phyloP scores from a whole-genome alignment of 2,113 vertebrate species.

The Pycnonotus jocosus region DNA sequence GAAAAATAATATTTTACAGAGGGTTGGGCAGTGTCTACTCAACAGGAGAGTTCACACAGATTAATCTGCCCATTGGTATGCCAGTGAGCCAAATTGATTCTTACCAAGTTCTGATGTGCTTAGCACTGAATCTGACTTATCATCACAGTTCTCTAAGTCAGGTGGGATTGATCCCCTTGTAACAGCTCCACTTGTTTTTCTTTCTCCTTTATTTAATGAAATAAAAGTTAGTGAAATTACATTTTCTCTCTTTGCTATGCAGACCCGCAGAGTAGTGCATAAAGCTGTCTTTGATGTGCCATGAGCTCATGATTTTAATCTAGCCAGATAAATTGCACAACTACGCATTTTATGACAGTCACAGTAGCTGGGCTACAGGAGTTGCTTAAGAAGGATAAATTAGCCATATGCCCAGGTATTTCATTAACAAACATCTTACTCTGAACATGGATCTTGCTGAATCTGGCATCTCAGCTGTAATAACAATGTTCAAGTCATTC shows the following conservation, averaged over 20 bases:
- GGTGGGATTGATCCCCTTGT: background rate
- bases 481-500: background rate
- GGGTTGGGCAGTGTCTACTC: background rate
- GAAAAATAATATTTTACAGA: background rate
- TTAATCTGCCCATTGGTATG: background rate
- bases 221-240: background rate
- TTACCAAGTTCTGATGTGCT: background rate
- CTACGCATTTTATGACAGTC: conserved; percentile 24
- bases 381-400: background rate
- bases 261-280: background rate
- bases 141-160: background rate
- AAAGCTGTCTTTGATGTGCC: conserved; percentile 37
- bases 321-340: conserved; percentile 12
- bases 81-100: background rate
- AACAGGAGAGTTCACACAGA: background rate
- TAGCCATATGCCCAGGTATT: conserved; percentile 18
- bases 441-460: conserved; percentile 16
- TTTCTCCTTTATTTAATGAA: conserved; percentile 34
- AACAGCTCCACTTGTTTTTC: background rate
- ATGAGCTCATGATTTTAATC: conserved; percentile 31
- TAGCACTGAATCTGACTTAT: background rate
- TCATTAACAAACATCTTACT: conserved; percentile 14
- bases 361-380: background rate
- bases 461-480: background rate
- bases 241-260: conserved; percentile 34